Evolutionary conservation across 1,140 invertebrate species (phyloP), one percentile per base, ranked within the genome.

Genomic region (Propsilocerus akamusi): DNA sequence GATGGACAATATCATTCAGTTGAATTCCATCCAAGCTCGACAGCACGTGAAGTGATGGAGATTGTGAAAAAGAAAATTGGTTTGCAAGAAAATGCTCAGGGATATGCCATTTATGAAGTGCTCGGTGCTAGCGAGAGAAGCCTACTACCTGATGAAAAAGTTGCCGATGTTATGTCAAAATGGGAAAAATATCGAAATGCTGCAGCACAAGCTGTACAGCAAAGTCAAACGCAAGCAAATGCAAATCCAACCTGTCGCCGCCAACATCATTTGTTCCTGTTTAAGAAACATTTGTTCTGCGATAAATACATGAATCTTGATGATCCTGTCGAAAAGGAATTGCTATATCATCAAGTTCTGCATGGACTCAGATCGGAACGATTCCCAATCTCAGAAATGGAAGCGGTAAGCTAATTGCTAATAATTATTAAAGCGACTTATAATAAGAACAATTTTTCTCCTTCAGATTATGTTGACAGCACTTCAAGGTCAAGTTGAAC

Each of bases 281-380:
- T 88, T 59, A 87, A 96, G 71, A 97, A 97, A 72, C 90, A 95
- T 58, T 66, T 97, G 47, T 94, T 96, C 69, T 75, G 85, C 56
- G 87, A 81, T 69, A 79, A 77, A 52, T 94, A 77, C 60, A 81
- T 90, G 63, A 87, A 87, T 66, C 68, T 80, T 54, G 80, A 77
- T 49, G 87, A 92, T 68, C 81, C 83, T 0, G 88, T 96, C 1
- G 93, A 97, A 67, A 93, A 95, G 65, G 91, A 97, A 67, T 68
- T 97, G 22, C 64, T 97, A n/a, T 95, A 95, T 67, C 89, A 96
- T 69, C 93, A 97, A 70, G 82, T 94, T 25, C 69, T 96, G 41
- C 86, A 93, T 59, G 82, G 86, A 59, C 75, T 97, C 17, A 73
- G 90, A 52, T 86, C 85, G 51, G 89, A 96, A 69, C 73, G 87